phyloP scores from a whole-genome alignment of 2,888 invertebrate species.

The Tanytarsus gracilentus region DNA sequence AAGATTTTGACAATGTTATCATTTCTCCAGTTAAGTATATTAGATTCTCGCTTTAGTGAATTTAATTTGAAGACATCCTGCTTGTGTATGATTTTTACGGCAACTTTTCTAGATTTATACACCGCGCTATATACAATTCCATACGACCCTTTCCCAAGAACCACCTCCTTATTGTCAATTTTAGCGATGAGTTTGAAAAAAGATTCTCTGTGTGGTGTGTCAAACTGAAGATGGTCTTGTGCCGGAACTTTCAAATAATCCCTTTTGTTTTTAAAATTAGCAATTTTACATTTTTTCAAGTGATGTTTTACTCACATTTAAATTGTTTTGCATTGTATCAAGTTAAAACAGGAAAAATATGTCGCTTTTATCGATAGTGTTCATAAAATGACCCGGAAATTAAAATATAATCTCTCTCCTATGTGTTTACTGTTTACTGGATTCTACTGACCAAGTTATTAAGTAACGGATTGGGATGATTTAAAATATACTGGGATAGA shows the following conservation, averaged over 20 bases:
- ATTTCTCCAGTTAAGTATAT: neutral
- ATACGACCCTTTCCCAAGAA: neutral
- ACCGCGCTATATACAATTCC: conserved; percentile 4
- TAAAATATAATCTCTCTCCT: too few relatives aligned
- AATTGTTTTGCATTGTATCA: too few relatives aligned
- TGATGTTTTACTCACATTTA: too few relatives aligned
- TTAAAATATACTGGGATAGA: too few relatives aligned
- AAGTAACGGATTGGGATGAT: too few relatives aligned
- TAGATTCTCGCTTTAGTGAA: conserved; percentile 2
- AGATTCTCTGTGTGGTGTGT: conserved; percentile 1
- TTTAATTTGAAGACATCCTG: neutral
- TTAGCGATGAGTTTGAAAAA: neutral
- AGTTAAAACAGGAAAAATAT: too few relatives aligned
- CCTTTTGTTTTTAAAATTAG: too few relatives aligned
- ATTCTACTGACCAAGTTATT: too few relatives aligned
- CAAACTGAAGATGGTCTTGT: neutral
- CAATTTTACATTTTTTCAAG: too few relatives aligned
- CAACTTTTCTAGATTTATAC: conserved; percentile 5
- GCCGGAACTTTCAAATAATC: neutral
- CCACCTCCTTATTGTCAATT: neutral
- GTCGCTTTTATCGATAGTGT: too few relatives aligned
- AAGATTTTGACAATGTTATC: conserved; percentile 2
- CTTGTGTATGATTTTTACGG: conserved; percentile 15
- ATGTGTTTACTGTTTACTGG: too few relatives aligned
- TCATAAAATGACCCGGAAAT: too few relatives aligned